phyloP scores from a whole-genome alignment of 2,888 invertebrate genomes.

The Pterobdella sp. region DNA sequence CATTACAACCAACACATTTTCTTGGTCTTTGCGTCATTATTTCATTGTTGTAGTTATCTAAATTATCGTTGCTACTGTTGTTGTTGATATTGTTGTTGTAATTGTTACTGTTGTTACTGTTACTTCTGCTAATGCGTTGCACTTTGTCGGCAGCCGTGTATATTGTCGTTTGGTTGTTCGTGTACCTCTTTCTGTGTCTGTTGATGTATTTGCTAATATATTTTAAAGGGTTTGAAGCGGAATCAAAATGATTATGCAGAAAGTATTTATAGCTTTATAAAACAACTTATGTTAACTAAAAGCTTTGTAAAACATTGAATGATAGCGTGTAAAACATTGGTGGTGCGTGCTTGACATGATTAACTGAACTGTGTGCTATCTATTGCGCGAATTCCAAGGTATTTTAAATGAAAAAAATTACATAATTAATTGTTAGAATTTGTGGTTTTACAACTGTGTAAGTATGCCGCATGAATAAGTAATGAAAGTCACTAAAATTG shows the following conservation, averaged over 20 bases:
- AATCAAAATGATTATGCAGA: not conserved
- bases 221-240: not conserved
- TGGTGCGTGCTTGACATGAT: too few species aligned
- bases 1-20: conserved; percentile 26
- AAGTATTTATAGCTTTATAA: not conserved
- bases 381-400: too few species aligned
- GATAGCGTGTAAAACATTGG: not conserved
- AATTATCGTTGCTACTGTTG: conserved; percentile 4
- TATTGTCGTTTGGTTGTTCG: not conserved
- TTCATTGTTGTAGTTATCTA: too few species aligned
- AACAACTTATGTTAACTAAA: too few species aligned
- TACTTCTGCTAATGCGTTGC: not conserved
- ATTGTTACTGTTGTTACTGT: conserved; percentile 14
- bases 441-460: too few species aligned
- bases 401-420: too few species aligned
- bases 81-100: conserved; percentile 4
- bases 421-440: too few species aligned
- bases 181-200: not conserved
- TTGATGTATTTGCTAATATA: not conserved
- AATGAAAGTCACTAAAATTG: too few species aligned
- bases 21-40: not conserved
- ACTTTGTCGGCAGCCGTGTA: not conserved
- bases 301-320: too few species aligned
- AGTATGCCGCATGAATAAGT: too few species aligned
- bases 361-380: too few species aligned